Base-by-base conservation (phyloP, 1,140 invertebrate genomes). In the Drosophila arawakana region DNA sequence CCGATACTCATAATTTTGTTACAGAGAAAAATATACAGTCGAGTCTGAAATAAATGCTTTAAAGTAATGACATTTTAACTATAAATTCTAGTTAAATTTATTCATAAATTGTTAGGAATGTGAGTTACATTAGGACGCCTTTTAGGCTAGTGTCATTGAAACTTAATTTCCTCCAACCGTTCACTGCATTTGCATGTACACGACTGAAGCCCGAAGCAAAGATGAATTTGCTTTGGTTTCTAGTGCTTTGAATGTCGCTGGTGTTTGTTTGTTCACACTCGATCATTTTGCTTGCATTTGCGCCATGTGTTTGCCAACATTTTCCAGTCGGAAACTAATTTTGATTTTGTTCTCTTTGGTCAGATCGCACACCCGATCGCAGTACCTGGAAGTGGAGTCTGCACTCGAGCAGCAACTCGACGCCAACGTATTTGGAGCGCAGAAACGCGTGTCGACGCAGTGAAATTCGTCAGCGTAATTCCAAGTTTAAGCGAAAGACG, bases 381-480 rank as follows among this genome's bases (percentile, higher is more conserved):
- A 92, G 81, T 54, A 88, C 82, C n/a, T 92, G 92, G 91, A 92
- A 92, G 73, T 92, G 92, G 92, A 81, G 83, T 50, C 76, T 90
- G 34, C 76, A 92, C 46, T 89, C 90, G 30, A 81, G 78, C 57
- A 88, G 86, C 49, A 96, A 97, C 0, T 97, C 97, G 2, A 97
- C 97, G 0, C 97, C 97, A 2, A 97, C 98, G 75, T 98, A 98
- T 92, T 93, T 98, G 47, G 97, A 98, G 90, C 96, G 96, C 94
- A 96, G 92, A 35, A 92, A 92, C 59, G 84, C 91, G 3, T 92
- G 90, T 54, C 78, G 92, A 1, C 81, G 92, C 43, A 92, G 91
- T 47, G 92, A 92, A 67, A 91, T 92, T 3, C 86, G 92, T 3
- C 91, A 93, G 95, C 73, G 96, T 95, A 89, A 89, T 43, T 81